Evolutionary conservation across 1,140 invertebrate genomes (phyloP).

Genomic region (Samia ricini): DNA sequence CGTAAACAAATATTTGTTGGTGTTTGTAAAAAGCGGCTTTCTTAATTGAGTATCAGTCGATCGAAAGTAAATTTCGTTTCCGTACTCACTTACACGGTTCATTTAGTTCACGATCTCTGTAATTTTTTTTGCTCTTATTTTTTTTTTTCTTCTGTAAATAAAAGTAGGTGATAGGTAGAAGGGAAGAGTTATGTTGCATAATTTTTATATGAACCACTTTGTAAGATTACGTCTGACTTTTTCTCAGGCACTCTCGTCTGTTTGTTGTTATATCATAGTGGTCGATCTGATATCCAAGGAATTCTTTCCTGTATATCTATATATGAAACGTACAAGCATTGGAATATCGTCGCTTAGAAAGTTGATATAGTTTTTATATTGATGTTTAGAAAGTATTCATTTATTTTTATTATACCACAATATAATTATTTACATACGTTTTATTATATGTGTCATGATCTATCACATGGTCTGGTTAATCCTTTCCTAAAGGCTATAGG

Average conservation of each 20-base stretch:
- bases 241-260: constrained; percentile 20
- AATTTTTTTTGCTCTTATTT: constrained; percentile 5
- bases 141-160: constrained; percentile 17
- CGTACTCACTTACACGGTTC: constrained; percentile 22
- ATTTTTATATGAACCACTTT: constrained; percentile 17
- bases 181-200: constrained; percentile 16
- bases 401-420: background rate
- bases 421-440: too few species aligned
- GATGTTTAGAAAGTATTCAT: background rate
- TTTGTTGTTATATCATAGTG: constrained; percentile 22
- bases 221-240: constrained; percentile 14
- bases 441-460: too few species aligned
- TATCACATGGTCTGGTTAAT: too few species aligned
- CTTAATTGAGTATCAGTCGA: background rate
- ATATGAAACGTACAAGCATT: background rate
- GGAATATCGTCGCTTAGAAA: background rate
- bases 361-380: background rate
- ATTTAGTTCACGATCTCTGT: constrained; percentile 26
- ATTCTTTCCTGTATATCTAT: background rate
- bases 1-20: background rate
- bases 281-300: background rate
- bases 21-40: background rate
- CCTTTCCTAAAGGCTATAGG: too few species aligned
- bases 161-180: constrained; percentile 12
- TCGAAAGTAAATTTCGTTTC: constrained; percentile 18